phyloP scores from a whole-genome alignment of 2,888 invertebrate genomes.

The Drosophila trichaetosa region DNA sequence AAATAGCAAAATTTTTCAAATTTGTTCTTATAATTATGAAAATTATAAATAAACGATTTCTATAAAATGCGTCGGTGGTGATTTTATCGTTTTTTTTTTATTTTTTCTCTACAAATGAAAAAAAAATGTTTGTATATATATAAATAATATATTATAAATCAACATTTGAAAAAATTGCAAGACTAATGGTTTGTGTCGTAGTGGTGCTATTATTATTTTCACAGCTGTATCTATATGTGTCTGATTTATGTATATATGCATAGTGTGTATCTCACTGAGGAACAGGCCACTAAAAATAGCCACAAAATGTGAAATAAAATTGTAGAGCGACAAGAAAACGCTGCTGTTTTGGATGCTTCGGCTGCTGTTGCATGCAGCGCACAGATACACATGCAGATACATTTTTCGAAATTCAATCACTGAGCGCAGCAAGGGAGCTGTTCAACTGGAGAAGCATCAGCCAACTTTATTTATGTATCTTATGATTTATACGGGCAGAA shows the following conservation, averaged over 20 bases:
- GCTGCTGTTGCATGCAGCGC: constrained; percentile 57
- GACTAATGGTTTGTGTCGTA: neutral
- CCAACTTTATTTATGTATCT: constrained; percentile 12
- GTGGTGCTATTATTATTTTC: neutral
- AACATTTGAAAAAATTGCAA: neutral
- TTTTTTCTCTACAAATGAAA: too few species aligned
- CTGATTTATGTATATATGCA: constrained; percentile 28
- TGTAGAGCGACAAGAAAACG: constrained; percentile 65
- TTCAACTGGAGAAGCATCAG: constrained; percentile 51
- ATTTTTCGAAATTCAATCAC: constrained; percentile 75
- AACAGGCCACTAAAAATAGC: constrained; percentile 69
- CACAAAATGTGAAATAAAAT: constrained; percentile 70
- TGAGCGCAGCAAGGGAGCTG: constrained; percentile 57
- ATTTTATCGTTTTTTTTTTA: too few species aligned
- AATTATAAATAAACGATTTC: too few species aligned
- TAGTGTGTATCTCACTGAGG: constrained; percentile 20
- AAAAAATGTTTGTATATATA: neutral
- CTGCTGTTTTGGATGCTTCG: constrained; percentile 20
- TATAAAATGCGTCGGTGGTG: too few species aligned
- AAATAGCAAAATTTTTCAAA: neutral
- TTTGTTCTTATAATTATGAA: neutral
- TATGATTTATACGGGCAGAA: constrained; percentile 69
- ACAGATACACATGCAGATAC: constrained; percentile 53
- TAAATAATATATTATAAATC: neutral
- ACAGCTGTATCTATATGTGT: neutral